Conservation (phyloP, 2,797 vertebrate genomes). For the Enteromius radiatus region DNA sequence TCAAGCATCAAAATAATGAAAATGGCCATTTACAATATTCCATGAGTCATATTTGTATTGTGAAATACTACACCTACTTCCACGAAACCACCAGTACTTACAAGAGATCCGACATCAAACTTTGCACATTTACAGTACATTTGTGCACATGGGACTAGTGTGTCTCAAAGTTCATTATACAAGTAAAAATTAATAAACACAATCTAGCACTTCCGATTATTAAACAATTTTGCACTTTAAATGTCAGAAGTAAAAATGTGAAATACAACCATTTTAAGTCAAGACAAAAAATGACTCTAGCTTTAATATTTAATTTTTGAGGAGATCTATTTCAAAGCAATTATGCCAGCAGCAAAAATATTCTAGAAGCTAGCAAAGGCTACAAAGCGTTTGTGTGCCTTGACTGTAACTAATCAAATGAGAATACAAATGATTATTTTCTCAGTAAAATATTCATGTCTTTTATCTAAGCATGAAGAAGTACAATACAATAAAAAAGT, state of each 20-base stretch:
- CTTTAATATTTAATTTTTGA: slow-evolving; percentile 38
- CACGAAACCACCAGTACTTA: background rate
- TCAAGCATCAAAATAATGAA: background rate
- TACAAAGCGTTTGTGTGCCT: background rate
- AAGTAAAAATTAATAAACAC: background rate
- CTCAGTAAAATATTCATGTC: background rate
- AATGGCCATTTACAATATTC: background rate
- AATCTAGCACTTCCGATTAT: slow-evolving; percentile 2
- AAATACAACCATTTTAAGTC: slow-evolving; percentile 8
- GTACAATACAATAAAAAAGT: background rate
- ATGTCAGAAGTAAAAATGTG: slow-evolving; percentile 14
- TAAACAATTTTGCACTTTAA: slow-evolving; percentile 23
- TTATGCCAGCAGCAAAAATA: slow-evolving; percentile 18
- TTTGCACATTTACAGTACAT: slow-evolving; percentile 14
- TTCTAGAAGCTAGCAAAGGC: background rate
- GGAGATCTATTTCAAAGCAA: slow-evolving; percentile 30
- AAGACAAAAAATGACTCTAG: background rate
- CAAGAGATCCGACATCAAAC: background rate
- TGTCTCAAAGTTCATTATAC: slow-evolving; percentile 12
- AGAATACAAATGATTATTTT: background rate
- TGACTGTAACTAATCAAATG: background rate
- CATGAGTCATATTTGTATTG: background rate
- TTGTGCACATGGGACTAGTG: background rate
- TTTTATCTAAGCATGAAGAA: background rate
- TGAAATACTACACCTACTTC: background rate